Evolutionary conservation across 2,113 vertebrate genomes (phyloP).

Genomic region (Pterophyllum scalare): DNA sequence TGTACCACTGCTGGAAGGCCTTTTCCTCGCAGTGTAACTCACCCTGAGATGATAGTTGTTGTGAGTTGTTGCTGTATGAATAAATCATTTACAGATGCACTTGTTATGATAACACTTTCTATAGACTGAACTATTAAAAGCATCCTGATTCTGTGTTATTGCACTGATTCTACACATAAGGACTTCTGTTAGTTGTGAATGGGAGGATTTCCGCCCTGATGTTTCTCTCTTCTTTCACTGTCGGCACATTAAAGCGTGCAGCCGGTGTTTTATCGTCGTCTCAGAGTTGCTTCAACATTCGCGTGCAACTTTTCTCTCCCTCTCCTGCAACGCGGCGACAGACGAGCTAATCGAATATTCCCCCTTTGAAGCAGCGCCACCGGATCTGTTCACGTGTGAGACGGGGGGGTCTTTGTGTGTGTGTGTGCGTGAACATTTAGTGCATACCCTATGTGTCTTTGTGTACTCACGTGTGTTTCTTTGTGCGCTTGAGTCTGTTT

Average conservation of each 20-base stretch:
- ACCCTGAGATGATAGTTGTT: not conserved
- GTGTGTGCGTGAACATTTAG: constrained; percentile 15
- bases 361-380: constrained; percentile 66
- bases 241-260: not conserved
- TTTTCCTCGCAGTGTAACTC: not conserved
- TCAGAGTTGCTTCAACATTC: constrained; percentile 15
- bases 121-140: not conserved
- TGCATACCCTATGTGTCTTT: constrained; percentile 37
- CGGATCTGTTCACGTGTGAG: constrained; percentile 65
- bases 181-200: not conserved
- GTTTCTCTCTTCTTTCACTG: not conserved
- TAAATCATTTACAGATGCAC: not conserved
- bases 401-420: constrained; percentile 26
- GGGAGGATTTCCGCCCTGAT: rapidly evolving
- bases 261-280: constrained; percentile 34
- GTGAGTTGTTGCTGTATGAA: not conserved
- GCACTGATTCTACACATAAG: not conserved
- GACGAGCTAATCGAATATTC: constrained; percentile 74
- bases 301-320: constrained; percentile 27
- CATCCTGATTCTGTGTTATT: not conserved
- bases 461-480: constrained; percentile 37
- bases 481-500: constrained; percentile 56
- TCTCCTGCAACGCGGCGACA: constrained; percentile 58
- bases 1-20: no score
- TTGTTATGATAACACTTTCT: not conserved